Evolutionary conservation across 2,113 vertebrate species (phyloP).

Genomic region (Microcebus tavaratra): DNA sequence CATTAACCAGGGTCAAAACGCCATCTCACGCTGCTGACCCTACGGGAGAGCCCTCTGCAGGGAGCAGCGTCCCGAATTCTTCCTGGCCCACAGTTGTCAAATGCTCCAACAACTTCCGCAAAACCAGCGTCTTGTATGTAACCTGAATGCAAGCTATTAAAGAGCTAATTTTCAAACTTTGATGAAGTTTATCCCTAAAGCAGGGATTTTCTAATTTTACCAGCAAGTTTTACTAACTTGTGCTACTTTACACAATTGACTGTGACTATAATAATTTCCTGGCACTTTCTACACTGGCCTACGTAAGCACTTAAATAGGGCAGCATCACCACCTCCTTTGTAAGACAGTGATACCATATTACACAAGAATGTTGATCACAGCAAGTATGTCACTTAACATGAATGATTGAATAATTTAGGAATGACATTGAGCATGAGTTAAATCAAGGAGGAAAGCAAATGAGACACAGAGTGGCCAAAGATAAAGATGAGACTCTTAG

Average conservation of each 20-base stretch:
- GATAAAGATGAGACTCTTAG: not conserved
- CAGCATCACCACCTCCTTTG: not conserved
- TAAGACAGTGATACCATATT: not conserved
- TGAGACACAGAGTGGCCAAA: not conserved
- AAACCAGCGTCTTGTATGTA: not conserved
- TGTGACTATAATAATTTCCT: no score
- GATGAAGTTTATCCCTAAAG: not conserved
- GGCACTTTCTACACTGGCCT: not conserved
- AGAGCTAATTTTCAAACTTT: not conserved
- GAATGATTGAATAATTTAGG: not conserved
- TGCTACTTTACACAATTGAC: not conserved
- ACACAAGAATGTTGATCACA: not conserved
- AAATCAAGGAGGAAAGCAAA: not conserved
- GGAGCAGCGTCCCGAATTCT: no score
- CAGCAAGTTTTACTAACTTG: not conserved
- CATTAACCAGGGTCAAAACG: not conserved
- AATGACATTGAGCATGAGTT: not conserved
- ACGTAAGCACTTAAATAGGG: not conserved
- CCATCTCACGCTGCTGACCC: not conserved
- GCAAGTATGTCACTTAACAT: not conserved
- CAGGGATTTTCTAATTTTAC: not conserved
- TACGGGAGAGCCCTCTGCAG: not conserved
- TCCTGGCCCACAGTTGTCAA: not conserved
- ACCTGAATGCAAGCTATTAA: not conserved
- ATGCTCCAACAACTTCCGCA: not conserved